These are phyloP conservation scores for Aplodontia rufa DNA, from an alignment of 2,113 vertebrate species.

Conservation along the genomic window DNA sequence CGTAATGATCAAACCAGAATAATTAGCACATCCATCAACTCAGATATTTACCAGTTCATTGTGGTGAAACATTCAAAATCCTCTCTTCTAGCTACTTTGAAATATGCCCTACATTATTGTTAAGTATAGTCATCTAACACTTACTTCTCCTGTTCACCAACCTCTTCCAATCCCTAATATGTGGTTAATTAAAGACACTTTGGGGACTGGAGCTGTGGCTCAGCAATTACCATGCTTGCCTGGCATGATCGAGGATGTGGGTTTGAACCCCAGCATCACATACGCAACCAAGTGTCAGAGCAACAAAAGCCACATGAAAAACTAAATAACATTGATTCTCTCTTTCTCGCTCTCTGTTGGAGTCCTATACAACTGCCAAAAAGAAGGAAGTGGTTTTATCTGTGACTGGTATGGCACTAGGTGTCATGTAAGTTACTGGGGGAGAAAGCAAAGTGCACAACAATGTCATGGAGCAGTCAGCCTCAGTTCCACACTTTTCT, in stretches of 20 bases:
- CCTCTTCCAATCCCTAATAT: background rate
- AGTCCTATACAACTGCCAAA: background rate
- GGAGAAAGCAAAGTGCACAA: background rate
- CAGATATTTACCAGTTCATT: background rate
- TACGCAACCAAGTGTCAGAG: too few relatives aligned
- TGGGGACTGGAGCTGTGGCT: too few relatives aligned
- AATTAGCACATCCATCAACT: background rate
- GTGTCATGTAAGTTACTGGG: background rate
- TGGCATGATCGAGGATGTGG: too few relatives aligned
- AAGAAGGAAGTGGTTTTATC: background rate
- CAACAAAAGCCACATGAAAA: too few relatives aligned
- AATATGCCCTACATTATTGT: background rate
- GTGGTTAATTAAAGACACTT: background rate
- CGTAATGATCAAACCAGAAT: background rate
- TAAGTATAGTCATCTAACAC: background rate
- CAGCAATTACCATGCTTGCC: too few relatives aligned
- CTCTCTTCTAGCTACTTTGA: background rate
- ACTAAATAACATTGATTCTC: too few relatives aligned
- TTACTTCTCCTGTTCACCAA: background rate
- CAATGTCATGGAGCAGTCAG: rapidly evolving
- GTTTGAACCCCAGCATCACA: too few relatives aligned
- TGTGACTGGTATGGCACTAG: background rate
- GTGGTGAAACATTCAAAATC: background rate
- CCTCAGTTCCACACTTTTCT: background rate
- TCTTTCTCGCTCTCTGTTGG: background rate